A percentile compares a stretch with the other conserved stretches of the same genome.
These are phyloP conservation scores for Netelia virgata DNA, from an alignment of 2,888 invertebrate genomes.

Conservation along the genomic window DNA sequence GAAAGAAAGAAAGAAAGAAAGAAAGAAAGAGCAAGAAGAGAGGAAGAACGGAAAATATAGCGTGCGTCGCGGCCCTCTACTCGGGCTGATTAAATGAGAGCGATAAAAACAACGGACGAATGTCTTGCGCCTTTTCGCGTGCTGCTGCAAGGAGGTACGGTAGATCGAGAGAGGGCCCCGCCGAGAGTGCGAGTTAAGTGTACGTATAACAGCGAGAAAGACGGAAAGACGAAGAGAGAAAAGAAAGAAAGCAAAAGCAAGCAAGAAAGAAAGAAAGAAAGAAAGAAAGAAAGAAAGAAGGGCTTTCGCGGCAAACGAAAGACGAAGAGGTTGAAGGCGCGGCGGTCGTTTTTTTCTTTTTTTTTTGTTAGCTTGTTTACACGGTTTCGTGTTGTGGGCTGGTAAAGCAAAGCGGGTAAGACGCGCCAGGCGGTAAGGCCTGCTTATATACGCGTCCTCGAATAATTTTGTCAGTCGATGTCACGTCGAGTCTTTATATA, in stretches of 20 bases:
- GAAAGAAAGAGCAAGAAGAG: conserved; percentile 31
- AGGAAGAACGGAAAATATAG: conserved; percentile 64
- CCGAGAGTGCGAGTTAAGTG: conserved; percentile 2
- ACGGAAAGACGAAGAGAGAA: conserved; percentile 16
- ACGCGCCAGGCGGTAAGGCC: conserved; percentile 44
- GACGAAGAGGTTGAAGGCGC: conserved; percentile 42
- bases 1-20: conserved; percentile 29
- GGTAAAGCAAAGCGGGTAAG: conserved; percentile 54
- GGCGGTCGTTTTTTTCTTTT: conserved; percentile 69
- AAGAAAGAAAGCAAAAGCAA: conserved; percentile 36
- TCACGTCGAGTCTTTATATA: conserved; percentile 9
- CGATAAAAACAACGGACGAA: conserved; percentile 75
- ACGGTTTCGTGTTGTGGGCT: conserved; percentile 70
- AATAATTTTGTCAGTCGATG: conserved; percentile 57
- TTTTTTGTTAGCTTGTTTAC: conserved; percentile 75
- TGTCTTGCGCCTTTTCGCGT: conserved; percentile 71
- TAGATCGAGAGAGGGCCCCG: neutral
- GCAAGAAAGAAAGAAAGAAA: conserved; percentile 32
- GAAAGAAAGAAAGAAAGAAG: conserved; percentile 15
- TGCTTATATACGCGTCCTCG: conserved; percentile 24
- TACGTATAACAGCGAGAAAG: conserved; percentile 29
- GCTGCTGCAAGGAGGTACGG: conserved; percentile 30
- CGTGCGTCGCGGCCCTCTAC: conserved; percentile 71
- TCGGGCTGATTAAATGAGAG: conserved; percentile 74
- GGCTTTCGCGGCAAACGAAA: conserved; percentile 33